Evolutionary conservation across 2,113 vertebrate species (phyloP), one percentile per base, ranked within the genome.

Genomic region (Lophochroa leadbeateri): DNA sequence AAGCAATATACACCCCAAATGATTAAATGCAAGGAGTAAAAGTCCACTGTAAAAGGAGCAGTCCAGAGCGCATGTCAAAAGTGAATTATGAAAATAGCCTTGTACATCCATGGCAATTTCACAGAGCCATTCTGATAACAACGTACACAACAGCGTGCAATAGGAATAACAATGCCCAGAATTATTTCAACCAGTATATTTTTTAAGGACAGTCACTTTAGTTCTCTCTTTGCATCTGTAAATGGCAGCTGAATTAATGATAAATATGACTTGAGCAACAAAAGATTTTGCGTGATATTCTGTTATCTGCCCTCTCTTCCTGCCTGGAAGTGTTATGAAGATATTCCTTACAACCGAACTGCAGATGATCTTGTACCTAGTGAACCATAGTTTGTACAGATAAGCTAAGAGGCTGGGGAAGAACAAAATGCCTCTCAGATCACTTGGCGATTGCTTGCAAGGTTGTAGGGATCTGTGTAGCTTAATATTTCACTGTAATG

Each of bases 41-140:
- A 91, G 85, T 19, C 83, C 86, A 61, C 57, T 58, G 50, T 70
- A 71, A 93, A 87, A 77, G 74, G 80, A 88, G 71, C 82, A 78
- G 79, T 77, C 27, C 74, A 85, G 90, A 75, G 61, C 9, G 25
- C 24, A 60, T 78, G 83, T 64, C 90, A 92, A 13, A 82, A 96
- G 55, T 65, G 94, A 97, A 86, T 92, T 41, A 94, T 91, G 82
- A 86, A 94, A 97, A 94, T 21, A 33, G 77, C 80, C 78, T 82
- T 9, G 8, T 85, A 71, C 47, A 87, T 90, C 60, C 92, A 67
- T 1, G 9, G 92, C 83, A 82, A 79, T 43, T 80, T 83, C 85
- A 84, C 80, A 64, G 69, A 79, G 82, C 78, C 50, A 25, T 90
- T 86, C 57, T 65, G 76, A 46, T 75, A 74, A 88, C 90, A 86